Base-by-base conservation (phyloP, 2,888 invertebrate species). In the Tipula confusa region DNA sequence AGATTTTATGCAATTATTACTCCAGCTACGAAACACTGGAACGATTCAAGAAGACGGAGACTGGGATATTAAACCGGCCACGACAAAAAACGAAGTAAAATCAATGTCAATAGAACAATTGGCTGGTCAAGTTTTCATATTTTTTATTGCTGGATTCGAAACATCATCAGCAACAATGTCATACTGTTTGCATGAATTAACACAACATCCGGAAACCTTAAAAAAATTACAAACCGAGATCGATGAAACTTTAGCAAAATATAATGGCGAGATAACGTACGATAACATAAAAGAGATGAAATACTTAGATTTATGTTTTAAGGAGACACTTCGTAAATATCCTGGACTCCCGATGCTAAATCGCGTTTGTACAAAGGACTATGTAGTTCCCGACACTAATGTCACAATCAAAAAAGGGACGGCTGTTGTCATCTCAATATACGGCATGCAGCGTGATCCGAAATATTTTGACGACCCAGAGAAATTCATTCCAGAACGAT, bases 1-100 rank as follows among this genome's bases (percentile, higher is more conserved):
- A 84, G 91, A 91, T 86, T 87, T 91, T 84, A 86, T 91, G 85
- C 90, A 91, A 85, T 85, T 90, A 83, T 86, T 91, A 38, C 89
- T 91, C 83, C 89, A 90, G 64, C 85, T 91, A 29, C 88, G 89
- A n/a, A 90, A 91, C 43, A 87, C 87, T 1, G 88, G 88, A 82
- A 88, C 87, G 85, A 86, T 89, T 29, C 88, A 87, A 79, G 86
- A 86, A 0, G 85, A 85, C 82, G 88, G 88, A 33, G 88, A 88
- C 79, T 88, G 88, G 87, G 86, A 88, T 13, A 85, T 87, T 15
- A 87, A 88, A 84, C 86, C 28, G 29, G 9, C 79, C 18, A 48
- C 48, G 3, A 18, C 48, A 15, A 48, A 18, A 1, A 48, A 18
- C 18, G 18, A 80, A 6, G 29, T 80, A 43, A 82, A 82, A 43